Conservation (phyloP, 1,140 invertebrate genomes). For the Babylonia areolata region DNA sequence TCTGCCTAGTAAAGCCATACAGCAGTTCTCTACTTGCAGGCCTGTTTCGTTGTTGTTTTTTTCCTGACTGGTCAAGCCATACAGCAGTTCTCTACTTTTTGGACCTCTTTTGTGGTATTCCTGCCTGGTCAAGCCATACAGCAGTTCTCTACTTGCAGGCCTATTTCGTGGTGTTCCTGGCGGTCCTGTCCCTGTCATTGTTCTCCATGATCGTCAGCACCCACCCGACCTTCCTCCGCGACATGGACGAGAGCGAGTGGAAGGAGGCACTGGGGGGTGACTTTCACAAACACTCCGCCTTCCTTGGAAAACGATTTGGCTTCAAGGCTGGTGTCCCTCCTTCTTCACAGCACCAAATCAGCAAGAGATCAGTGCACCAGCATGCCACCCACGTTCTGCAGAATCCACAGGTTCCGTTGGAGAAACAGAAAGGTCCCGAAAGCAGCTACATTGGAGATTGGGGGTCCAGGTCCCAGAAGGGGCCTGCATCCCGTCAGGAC, state of each 20-base stretch:
- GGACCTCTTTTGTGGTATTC: too few relatives aligned
- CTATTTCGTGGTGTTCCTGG: neutral
- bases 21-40: too few relatives aligned
- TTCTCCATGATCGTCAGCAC: constrained; percentile 33
- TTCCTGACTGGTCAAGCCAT: too few relatives aligned
- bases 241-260: neutral
- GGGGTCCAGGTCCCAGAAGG: too few relatives aligned
- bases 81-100: too few relatives aligned
- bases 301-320: neutral
- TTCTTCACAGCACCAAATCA: neutral
- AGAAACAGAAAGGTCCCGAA: too few relatives aligned
- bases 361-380: neutral
- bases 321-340: neutral
- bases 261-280: constrained; percentile 7
- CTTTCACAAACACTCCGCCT: neutral
- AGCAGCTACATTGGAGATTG: too few relatives aligned
- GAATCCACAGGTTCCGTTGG: neutral
- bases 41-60: too few relatives aligned
- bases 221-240: neutral
- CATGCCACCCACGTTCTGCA: neutral
- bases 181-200: neutral
- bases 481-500: too few relatives aligned
- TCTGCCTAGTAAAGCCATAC: too few relatives aligned
- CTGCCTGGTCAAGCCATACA: too few relatives aligned
- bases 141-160: neutral